These are phyloP conservation scores for Zele albiditarsus DNA, from an alignment of 2,888 invertebrate species.

Conservation along the genomic window DNA sequence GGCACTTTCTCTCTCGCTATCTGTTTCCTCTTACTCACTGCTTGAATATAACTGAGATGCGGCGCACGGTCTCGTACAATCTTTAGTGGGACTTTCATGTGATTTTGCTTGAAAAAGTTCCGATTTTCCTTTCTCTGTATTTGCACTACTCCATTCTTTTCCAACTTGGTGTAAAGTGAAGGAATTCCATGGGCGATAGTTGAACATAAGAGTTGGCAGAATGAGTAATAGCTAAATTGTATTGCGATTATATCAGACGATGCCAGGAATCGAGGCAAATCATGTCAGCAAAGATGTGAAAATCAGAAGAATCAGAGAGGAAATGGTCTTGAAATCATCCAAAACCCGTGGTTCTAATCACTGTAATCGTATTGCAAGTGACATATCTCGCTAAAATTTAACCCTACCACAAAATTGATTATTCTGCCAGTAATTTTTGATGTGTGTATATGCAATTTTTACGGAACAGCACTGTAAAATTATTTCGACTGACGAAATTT, in stretches of 20 bases:
- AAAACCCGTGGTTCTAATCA: too few relatives aligned
- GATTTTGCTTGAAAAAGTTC: neutral
- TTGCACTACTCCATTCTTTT: neutral
- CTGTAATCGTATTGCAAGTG: too few relatives aligned
- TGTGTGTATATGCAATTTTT: too few relatives aligned
- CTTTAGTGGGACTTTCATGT: neutral
- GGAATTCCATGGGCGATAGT: neutral
- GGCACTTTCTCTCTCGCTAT: constrained; percentile 32
- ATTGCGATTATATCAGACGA: neutral
- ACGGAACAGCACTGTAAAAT: too few relatives aligned
- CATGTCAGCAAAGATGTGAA: neutral
- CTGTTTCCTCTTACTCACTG: neutral
- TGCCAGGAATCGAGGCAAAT: neutral
- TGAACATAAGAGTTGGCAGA: neutral
- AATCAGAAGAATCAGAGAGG: neutral
- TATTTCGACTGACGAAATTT: too few relatives aligned
- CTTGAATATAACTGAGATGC: constrained; percentile 12
- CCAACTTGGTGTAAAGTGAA: neutral
- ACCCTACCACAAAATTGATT: too few relatives aligned
- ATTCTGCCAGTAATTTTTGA: too few relatives aligned
- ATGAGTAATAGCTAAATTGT: neutral
- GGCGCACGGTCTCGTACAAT: neutral
- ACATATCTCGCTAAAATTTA: too few relatives aligned
- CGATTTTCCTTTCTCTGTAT: neutral
- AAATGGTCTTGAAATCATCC: neutral